Percentiles rank a stretch among this genome's conserved stretches.
Conservation (phyloP, 2,797 vertebrate genomes). For the Pogonophryne albipinna region DNA sequence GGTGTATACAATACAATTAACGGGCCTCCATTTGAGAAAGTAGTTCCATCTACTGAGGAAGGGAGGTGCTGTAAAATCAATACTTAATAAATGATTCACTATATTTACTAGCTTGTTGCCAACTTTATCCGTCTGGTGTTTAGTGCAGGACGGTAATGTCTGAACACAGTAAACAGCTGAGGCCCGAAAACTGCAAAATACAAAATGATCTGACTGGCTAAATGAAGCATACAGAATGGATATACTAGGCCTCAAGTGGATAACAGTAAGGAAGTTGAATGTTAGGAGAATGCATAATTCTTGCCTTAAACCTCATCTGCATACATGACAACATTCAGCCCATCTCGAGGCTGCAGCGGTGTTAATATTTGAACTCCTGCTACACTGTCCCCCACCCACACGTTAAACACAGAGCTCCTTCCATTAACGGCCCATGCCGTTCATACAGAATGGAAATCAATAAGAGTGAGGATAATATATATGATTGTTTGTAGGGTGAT, state of each 20-base stretch:
- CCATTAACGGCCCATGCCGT: conserved; percentile 25
- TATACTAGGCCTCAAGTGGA: conserved; percentile 46
- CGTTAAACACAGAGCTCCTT: conserved; percentile 35
- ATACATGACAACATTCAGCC: conserved; percentile 59
- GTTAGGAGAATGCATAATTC: conserved; percentile 43
- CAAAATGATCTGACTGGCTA: conserved; percentile 12
- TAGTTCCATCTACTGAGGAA: no score
- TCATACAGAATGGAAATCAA: conserved; percentile 41
- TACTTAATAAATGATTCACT: background rate
- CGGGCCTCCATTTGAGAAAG: no score
- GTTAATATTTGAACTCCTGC: conserved; percentile 64
- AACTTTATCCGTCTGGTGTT: no score
- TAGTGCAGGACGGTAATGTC: no score
- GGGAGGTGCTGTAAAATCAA: no score
- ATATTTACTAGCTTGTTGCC: background rate
- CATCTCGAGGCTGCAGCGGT: conserved; percentile 44
- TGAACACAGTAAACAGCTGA: no score
- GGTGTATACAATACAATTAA: no score
- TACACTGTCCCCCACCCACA: conserved; percentile 61
- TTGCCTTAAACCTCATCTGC: conserved; percentile 64
- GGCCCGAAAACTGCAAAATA: background rate
- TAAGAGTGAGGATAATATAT: conserved; percentile 20
- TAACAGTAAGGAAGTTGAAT: conserved; percentile 39
- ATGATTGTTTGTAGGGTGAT: conserved; percentile 34
- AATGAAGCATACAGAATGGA: conserved; percentile 43